These are phyloP conservation scores for Polypedilum pembai DNA, from an alignment of 1,140 invertebrate genomes.

Conservation along the genomic window DNA sequence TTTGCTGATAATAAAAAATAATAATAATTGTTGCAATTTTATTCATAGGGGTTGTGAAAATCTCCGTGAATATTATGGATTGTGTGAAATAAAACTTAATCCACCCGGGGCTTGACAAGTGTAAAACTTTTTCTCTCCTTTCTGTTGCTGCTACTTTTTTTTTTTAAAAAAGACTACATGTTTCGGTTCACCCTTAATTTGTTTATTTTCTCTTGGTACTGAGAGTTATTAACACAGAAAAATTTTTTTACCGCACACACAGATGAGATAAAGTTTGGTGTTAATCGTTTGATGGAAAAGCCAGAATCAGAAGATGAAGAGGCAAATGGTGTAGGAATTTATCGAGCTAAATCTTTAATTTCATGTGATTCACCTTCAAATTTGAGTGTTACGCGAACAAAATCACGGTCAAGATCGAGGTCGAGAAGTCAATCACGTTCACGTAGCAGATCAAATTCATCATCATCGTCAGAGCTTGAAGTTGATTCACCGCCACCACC, in stretches of 20 bases:
- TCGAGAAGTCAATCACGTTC: conserved; percentile 46
- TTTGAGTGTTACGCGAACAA: conserved; percentile 41
- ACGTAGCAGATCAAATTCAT: conserved; percentile 51
- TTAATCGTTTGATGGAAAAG: conserved; percentile 55
- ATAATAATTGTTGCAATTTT: conserved; percentile 19
- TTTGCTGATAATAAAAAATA: conserved; percentile 22
- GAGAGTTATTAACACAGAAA: too few relatives aligned
- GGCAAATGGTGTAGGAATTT: conserved; percentile 42
- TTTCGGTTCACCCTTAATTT: conserved; percentile 17
- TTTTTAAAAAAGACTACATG: background rate
- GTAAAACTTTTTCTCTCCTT: background rate
- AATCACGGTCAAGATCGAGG: conserved; percentile 46
- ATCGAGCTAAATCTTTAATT: conserved; percentile 38
- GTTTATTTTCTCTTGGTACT: background rate
- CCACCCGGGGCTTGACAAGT: conserved; percentile 13
- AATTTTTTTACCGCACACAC: conserved; percentile 34
- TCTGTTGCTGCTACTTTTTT: background rate
- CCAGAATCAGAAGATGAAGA: conserved; percentile 52
- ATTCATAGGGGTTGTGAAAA: conserved; percentile 6
- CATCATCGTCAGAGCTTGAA: conserved; percentile 60
- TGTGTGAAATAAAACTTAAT: conserved; percentile 24
- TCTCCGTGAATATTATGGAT: conserved; percentile 19
- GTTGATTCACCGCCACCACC: conserved; percentile 59
- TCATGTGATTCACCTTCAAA: conserved; percentile 30
- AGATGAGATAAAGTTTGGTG: conserved; percentile 66